Evolutionary conservation across 2,888 invertebrate genomes (phyloP), one percentile per base, ranked within the genome.

Genomic region (Chrysolina oricalcia): DNA sequence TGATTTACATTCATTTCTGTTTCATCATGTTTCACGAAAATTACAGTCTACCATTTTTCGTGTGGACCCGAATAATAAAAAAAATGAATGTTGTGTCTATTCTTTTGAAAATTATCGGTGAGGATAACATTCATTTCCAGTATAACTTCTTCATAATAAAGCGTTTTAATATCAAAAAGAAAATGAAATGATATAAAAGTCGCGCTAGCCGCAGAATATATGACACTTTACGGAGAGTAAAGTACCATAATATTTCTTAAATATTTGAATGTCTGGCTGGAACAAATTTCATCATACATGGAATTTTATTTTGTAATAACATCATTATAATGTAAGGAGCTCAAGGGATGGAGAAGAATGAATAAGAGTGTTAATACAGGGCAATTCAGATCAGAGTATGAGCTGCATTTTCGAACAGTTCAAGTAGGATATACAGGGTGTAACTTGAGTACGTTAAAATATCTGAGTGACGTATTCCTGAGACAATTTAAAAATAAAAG

Each of bases 161-260:
- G 71, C 78, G 76, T 76, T 76, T 70, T 78, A 78, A 78, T 74
- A 78, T 76, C 83, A 83, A 82, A 84, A 85, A 84, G 86, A 86
- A 85, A 86, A 86, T 85, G 85, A 85, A 85, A 86, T 76, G 84
- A 85, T 86, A 85, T 87, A 85, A 86, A 85, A 86, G 86, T 85
- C 86, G 84, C 72, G 75, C 70, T 62, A 85, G 86, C 87, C 80
- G 85, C 85, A 86, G 86, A 87, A 87, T 86, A 86, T 86, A 87
- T 85, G 81, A 84, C 83, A 86, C 86, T 85, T 87, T 86, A 86
- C 85, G 72, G 75, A 77, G 64, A 75, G 78, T 86, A 85, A 86
- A 85, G 85, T 83, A 84, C 84, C 84, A 80, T 81, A 82, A 78
- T 78, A 78, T 77, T 75, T 78, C 78, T 77, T 72, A 78, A 75